These are phyloP conservation scores for Okapia johnstoni DNA, from an alignment of 2,113 vertebrate genomes.

Conservation along the genomic window DNA sequence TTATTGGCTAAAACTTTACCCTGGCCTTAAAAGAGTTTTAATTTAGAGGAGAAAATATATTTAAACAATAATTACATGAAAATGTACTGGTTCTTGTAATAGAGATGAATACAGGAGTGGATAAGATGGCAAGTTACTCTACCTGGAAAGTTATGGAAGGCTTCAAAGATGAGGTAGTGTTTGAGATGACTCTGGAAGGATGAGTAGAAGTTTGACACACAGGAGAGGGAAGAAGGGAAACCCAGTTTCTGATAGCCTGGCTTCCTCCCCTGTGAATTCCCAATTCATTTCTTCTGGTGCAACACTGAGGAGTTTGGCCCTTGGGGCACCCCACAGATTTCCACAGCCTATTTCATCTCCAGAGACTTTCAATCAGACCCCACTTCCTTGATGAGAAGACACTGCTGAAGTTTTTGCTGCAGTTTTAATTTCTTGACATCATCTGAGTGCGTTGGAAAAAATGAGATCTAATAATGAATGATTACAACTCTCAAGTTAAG, in stretches of 20 bases:
- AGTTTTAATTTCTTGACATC: constrained; percentile 74
- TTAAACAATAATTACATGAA: neutral
- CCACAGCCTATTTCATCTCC: neutral
- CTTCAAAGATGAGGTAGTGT: neutral
- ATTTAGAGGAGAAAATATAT: neutral
- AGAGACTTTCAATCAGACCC: neutral
- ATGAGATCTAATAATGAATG: constrained; percentile 88
- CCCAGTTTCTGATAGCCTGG: neutral
- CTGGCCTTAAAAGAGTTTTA: neutral
- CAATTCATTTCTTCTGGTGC: neutral
- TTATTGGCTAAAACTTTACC: neutral
- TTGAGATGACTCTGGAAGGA: neutral
- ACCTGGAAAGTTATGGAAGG: neutral
- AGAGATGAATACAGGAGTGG: neutral
- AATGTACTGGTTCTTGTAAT: neutral
- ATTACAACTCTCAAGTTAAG: constrained; percentile 87
- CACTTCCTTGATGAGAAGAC: neutral
- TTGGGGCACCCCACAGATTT: neutral
- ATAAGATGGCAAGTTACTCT: neutral
- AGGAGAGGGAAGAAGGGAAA: neutral
- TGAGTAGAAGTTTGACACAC: neutral
- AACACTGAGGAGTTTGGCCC: neutral
- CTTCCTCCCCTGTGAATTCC: neutral
- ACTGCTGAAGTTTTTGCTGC: constrained; percentile 47
- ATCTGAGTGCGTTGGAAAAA: constrained; percentile 76